Base-by-base conservation (phyloP, 1,140 invertebrate species). In the Drosophila pandora region DNA sequence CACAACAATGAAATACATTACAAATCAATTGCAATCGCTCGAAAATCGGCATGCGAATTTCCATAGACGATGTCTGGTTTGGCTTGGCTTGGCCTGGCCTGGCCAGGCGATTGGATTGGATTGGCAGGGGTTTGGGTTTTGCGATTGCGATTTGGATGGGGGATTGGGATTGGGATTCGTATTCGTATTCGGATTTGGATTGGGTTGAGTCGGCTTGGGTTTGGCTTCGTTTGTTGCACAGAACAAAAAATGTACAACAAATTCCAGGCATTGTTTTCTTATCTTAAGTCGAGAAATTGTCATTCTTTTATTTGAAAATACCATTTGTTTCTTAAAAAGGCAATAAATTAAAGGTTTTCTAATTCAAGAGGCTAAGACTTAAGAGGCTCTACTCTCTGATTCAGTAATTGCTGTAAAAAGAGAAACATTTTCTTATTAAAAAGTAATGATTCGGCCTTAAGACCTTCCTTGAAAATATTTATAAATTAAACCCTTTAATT, bases 21-120 rank as follows among this genome's bases (percentile, higher is more conserved):
- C 83, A 87, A 87, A 87, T 87, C 82, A 87, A 87, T 87, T 87
- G 82, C 83, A 87, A 87, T 88, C 82, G 82, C 83, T 87, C 79
- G 82, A 88, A 87, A 87, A 87, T 87, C 82, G 82, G 79, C 82
- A 77, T 88, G 77, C 83, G 79, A 87, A 87, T 87, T 83, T 88
- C 83, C 83, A 88, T 87, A 88, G 83, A 87, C 78, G 74, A 78
- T 82, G 83, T 78, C 82, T 43, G 41, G 41, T 9, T 21, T 81
- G 82, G 80, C 60, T 61, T 63, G 57, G 56, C 68, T 60, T 34
- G 64, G 56, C 68, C 60, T 63, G 57, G 56, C 68, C 63, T 34
- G 64, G 56, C 68, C 60, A 43, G 64, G 63, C 63, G 60, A 67
- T 67, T 72, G 62, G 39, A 63, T 74, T 75, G 65, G 71, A 57